A percentile compares a stretch with the other conserved stretches of the same genome.
Conservation (phyloP, 2,113 vertebrate species). For the Cercocebus atys region DNA sequence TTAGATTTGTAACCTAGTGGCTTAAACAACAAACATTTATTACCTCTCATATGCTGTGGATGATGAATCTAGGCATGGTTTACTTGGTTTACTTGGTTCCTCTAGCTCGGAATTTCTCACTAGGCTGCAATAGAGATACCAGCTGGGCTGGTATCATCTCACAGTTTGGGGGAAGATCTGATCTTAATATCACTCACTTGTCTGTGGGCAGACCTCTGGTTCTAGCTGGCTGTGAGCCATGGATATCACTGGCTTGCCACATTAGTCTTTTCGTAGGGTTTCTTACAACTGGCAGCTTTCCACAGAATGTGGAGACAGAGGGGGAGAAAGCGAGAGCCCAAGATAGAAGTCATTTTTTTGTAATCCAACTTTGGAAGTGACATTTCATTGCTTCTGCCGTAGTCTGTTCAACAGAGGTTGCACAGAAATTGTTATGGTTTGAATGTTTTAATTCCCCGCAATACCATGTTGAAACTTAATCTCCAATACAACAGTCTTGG, state of each 20-base stretch:
- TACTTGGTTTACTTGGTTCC: not conserved
- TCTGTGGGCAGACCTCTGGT: not conserved
- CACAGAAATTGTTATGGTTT: not conserved
- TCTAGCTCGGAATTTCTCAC: not conserved
- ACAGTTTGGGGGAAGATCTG: not conserved
- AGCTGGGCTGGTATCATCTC: not conserved
- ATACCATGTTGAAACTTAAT: not conserved
- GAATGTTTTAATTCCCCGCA: not conserved
- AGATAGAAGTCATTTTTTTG: not conserved
- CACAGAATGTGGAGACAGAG: no score
- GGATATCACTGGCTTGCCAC: not conserved
- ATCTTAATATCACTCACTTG: not conserved
- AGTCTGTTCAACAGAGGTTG: not conserved
- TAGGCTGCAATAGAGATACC: not conserved
- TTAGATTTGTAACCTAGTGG: not conserved
- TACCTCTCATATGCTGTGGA: not conserved
- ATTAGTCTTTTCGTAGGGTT: not conserved
- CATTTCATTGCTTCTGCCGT: not conserved
- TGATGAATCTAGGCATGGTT: not conserved
- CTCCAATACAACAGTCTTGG: not conserved
- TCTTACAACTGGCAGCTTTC: not conserved
- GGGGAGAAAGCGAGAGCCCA: no score
- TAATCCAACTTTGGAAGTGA: not conserved
- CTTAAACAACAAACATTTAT: not conserved
- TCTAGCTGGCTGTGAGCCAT: not conserved